Evolutionary conservation across 2,113 vertebrate species (phyloP), one percentile per base, ranked within the genome.

Genomic region (Bubo blakistoni): DNA sequence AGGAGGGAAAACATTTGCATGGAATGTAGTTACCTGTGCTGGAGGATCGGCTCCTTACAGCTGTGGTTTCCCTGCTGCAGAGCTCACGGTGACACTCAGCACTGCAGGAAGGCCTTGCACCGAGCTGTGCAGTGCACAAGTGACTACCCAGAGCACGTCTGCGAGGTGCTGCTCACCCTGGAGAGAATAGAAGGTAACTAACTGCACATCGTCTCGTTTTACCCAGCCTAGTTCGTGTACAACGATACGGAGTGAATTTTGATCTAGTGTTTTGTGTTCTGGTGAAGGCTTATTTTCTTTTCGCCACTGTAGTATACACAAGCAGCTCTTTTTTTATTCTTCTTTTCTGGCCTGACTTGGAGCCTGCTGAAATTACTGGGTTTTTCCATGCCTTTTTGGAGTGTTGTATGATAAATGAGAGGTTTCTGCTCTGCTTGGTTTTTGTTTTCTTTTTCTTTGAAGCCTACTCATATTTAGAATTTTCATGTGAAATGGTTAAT

Each of bases 121-220:
- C 97, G 99, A 66, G 99, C 99, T 0, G 99, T 99, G 49, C 99
- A 99, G 97, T 99, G 99, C 96, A 99, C 99, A 2, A 98, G 98
- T 0, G 99, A 99, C 97, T 99, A 99, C 73, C 99, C 99, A 0
- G 99, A 99, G 96, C 99, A 99, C 1, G 99, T 99, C 91, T 99
- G 99, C 16, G 99, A 99, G 79, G 99, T 99, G 95, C 95, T 99
- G 97, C 99, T 99, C 78, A 98, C 98, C 3, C 99, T 99, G n/a
- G 99, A 99, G 97, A 98, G 99, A 87, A 98, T 99, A 44, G 99
- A 99, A 98, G 99, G 99, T 99, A 81, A 96, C 18, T 29, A 3
- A 4, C 44, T 9, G 30, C 34, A 2, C 0, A 0, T 32, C 3
- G 0, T n/a, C 59, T 90, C 3, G 0, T 27, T 34, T 74, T 51